Evolutionary conservation across 92 coral and sea anemone genomes (phyloP).

Genomic region (Porites rus): DNA sequence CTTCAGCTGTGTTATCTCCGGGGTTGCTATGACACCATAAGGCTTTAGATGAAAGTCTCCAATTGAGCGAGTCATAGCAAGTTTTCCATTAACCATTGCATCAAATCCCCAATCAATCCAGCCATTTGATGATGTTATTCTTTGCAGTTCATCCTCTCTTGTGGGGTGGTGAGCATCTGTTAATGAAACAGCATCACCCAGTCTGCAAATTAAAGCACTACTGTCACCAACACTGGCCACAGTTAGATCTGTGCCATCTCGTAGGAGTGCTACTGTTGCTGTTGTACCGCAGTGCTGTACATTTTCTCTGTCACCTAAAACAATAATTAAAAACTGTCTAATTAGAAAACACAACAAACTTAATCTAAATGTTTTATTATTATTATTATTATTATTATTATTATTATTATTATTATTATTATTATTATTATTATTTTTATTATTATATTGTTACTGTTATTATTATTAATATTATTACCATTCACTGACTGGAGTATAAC

Average conservation of each 20-base stretch:
- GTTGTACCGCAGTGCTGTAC: slow-evolving; percentile 84
- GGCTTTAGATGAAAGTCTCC: slow-evolving; percentile 95
- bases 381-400: too few relatives aligned
- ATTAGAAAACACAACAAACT: not conserved
- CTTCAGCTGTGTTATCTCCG: slow-evolving; percentile 74
- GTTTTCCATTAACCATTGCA: slow-evolving; percentile 93
- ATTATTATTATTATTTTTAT: too few relatives aligned
- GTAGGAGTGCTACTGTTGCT: slow-evolving; percentile 89
- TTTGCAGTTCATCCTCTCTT: slow-evolving; percentile 76
- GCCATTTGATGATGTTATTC: slow-evolving; percentile 76
- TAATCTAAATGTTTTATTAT: too few relatives aligned
- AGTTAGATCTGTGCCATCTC: slow-evolving; percentile 89
- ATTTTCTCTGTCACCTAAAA: not conserved
- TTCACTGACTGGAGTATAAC: too few relatives aligned
- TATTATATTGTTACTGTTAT: too few relatives aligned
- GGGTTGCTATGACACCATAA: slow-evolving; percentile 91
- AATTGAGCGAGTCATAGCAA: slow-evolving; percentile 95
- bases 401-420: too few relatives aligned
- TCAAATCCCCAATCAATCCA: slow-evolving; percentile 80
- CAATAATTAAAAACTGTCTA: not conserved
- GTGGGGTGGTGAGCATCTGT: slow-evolving; percentile 93
- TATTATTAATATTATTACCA: too few relatives aligned
- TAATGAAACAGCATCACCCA: slow-evolving; percentile 73
- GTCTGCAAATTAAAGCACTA: slow-evolving; percentile 83
- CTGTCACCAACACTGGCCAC: slow-evolving; percentile 96